Conservation (phyloP, 2,888 invertebrate genomes). For the Tinea pellionella region DNA sequence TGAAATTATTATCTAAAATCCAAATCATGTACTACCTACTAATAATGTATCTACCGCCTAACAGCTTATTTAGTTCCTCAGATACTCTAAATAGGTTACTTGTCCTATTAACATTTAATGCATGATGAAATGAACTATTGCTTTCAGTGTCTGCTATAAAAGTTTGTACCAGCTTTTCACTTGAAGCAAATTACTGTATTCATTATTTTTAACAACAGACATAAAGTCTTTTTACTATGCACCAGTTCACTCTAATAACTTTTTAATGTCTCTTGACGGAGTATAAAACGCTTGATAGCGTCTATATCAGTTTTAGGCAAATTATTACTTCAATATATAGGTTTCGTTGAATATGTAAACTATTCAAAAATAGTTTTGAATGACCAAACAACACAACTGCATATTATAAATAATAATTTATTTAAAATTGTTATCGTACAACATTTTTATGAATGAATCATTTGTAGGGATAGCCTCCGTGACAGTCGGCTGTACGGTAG, state of each 20-base stretch:
- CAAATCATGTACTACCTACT: neutral
- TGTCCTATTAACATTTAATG: neutral
- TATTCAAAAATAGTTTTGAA: too few relatives aligned
- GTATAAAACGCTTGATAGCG: neutral
- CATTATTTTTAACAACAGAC: neutral
- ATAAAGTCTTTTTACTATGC: neutral
- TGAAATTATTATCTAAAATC: neutral
- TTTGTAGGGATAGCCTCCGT: constrained; percentile 84
- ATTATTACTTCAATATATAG: too few relatives aligned
- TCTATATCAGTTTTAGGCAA: neutral
- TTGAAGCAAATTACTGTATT: neutral
- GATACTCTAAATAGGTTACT: neutral
- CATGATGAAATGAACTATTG: neutral
- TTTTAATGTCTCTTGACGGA: neutral
- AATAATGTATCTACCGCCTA: neutral
- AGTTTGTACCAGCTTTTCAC: neutral
- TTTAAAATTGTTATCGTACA: too few relatives aligned
- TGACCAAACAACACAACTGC: too few relatives aligned
- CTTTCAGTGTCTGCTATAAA: constrained; percentile 4
- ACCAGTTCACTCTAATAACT: neutral
- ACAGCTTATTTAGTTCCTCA: neutral
- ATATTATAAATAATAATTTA: too few relatives aligned
- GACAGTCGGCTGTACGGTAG: constrained; percentile 93
- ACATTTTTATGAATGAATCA: too few relatives aligned
- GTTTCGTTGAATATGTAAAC: too few relatives aligned